These are phyloP conservation scores for Cerceris rybyensis DNA, from an alignment of 2,888 invertebrate species.

Conservation along the genomic window DNA sequence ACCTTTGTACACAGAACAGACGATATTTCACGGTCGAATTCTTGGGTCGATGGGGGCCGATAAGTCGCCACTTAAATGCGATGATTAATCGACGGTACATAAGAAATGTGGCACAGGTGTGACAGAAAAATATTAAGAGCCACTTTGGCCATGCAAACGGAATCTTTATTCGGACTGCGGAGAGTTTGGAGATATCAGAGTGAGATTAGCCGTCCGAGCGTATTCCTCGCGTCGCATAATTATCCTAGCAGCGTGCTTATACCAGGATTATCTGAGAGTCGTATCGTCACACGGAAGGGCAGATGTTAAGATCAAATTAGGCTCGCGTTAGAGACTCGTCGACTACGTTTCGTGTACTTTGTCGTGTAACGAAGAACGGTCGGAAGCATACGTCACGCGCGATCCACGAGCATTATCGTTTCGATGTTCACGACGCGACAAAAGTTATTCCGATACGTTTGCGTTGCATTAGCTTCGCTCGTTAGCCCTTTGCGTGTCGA, in stretches of 20 bases:
- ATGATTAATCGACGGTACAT: conserved; percentile 40
- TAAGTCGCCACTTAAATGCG: conserved; percentile 20
- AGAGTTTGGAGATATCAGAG: conserved; percentile 46
- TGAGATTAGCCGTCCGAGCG: conserved; percentile 44
- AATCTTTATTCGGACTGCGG: conserved; percentile 42
- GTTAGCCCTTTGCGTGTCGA: background rate
- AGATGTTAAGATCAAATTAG: conserved; percentile 55
- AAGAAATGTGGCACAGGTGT: conserved; percentile 46
- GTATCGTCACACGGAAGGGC: conserved; percentile 46
- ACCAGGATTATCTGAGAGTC: conserved; percentile 45
- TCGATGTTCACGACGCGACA: background rate
- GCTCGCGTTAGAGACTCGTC: conserved; percentile 29
- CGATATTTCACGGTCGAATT: conserved; percentile 6
- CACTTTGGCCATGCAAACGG: conserved; percentile 26
- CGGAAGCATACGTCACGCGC: conserved; percentile 6
- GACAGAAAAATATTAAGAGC: conserved; percentile 35
- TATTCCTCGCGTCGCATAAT: conserved; percentile 46
- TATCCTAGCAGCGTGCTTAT: conserved; percentile 36
- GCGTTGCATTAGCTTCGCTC: background rate
- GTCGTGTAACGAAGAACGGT: conserved; percentile 1
- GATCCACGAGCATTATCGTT: background rate
- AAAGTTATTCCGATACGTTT: background rate
- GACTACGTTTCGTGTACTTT: background rate
- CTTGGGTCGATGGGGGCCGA: conserved; percentile 23
- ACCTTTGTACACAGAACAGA: background rate